Conservation (phyloP, 1,140 invertebrate species). For the Vollenhovia emeryi region DNA sequence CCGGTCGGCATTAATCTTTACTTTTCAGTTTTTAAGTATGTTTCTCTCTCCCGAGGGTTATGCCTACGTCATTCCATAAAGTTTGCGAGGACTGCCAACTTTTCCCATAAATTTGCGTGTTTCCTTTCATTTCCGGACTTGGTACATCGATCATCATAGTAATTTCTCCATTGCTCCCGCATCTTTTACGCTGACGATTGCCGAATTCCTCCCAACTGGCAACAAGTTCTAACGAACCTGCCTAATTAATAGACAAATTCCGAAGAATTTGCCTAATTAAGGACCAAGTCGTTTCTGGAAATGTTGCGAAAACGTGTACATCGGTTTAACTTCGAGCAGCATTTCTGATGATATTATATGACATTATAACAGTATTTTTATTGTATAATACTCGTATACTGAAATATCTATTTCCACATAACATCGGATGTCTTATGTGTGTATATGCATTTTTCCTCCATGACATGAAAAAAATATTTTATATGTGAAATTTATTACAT, state of each 20-base stretch:
- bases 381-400: background rate
- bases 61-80: slow-evolving; percentile 43
- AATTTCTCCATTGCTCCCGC: slow-evolving; percentile 54
- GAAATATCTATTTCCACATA: no score
- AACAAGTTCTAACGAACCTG: slow-evolving; percentile 13
- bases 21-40: slow-evolving; percentile 8
- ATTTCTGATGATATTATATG: background rate
- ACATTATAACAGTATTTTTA: background rate
- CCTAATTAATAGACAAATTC: slow-evolving; percentile 50
- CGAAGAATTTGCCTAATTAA: slow-evolving; percentile 47
- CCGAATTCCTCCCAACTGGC: slow-evolving; percentile 17
- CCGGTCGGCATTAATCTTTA: slow-evolving; percentile 46
- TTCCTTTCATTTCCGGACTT: slow-evolving; percentile 14
- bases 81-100: slow-evolving; percentile 55
- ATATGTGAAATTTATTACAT: no score
- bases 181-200: slow-evolving; percentile 47
- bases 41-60: slow-evolving; percentile 17
- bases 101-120: slow-evolving; percentile 65
- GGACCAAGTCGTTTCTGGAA: background rate
- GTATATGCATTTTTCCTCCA: no score
- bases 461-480: no score
- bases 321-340: background rate
- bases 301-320: background rate
- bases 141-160: slow-evolving; percentile 65
- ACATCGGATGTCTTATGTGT: no score